These are phyloP conservation scores for Tromatobia lineatoria DNA, from an alignment of 2,888 invertebrate species.

Conservation along the genomic window DNA sequence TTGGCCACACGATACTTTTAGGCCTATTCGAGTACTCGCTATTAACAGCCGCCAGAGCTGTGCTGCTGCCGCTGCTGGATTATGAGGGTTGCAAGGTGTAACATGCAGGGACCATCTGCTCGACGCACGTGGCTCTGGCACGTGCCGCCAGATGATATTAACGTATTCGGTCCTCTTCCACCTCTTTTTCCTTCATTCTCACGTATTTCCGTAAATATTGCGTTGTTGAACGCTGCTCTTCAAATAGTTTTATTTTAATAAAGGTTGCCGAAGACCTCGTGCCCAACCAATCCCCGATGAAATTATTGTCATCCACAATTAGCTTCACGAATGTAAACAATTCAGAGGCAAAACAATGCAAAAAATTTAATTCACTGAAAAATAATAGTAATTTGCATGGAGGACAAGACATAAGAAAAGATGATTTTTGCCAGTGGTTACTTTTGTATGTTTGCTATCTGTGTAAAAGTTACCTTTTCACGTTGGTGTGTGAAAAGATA, in stretches of 20 bases:
- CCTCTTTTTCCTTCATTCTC: slow-evolving; percentile 41
- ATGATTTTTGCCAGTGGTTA: too few species aligned
- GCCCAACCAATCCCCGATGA: too few species aligned
- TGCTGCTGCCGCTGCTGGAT: slow-evolving; percentile 45
- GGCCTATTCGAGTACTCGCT: slow-evolving; percentile 74
- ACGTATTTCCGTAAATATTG: slow-evolving; percentile 19
- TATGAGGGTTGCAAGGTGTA: slow-evolving; percentile 82
- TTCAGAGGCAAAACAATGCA: too few species aligned
- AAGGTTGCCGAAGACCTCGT: background rate
- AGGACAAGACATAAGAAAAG: too few species aligned
- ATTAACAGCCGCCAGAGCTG: slow-evolving; percentile 74
- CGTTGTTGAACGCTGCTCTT: background rate
- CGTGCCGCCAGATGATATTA: slow-evolving; percentile 83
- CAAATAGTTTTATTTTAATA: background rate
- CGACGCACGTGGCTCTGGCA: slow-evolving; percentile 82
- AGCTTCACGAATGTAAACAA: too few species aligned
- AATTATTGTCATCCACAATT: too few species aligned
- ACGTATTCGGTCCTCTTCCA: slow-evolving; percentile 73
- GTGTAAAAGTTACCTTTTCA: too few species aligned
- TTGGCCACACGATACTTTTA: slow-evolving; percentile 44
- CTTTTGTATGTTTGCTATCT: too few species aligned
- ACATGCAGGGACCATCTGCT: slow-evolving; percentile 82
- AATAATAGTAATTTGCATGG: too few species aligned
- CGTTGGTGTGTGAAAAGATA: too few species aligned
- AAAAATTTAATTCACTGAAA: too few species aligned